These are phyloP conservation scores for Oligia fasciuncula DNA, from an alignment of 2,888 invertebrate species.

Conservation along the genomic window DNA sequence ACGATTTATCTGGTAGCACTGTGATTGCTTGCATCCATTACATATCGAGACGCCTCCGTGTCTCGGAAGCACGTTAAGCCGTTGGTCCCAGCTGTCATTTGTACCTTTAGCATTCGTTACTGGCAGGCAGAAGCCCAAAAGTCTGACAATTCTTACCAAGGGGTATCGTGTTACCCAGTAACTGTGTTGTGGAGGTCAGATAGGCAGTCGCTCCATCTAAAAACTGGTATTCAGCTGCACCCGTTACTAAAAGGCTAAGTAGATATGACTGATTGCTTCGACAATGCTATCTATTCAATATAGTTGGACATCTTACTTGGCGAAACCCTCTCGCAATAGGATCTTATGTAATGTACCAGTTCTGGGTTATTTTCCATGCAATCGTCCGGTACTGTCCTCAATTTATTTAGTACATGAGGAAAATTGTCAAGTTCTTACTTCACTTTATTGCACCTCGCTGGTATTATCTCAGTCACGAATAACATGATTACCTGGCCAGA, in stretches of 20 bases:
- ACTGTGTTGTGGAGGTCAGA: background rate
- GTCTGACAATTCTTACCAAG: background rate
- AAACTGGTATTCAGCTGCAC: background rate
- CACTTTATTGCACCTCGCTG: slow-evolving; percentile 42
- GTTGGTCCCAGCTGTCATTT: background rate
- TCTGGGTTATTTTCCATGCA: slow-evolving; percentile 1
- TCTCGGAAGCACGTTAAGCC: background rate
- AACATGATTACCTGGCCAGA: slow-evolving; percentile 48
- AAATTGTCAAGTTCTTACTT: slow-evolving; percentile 37
- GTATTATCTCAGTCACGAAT: slow-evolving; percentile 54
- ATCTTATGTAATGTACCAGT: slow-evolving; percentile 3
- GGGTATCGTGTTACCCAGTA: background rate
- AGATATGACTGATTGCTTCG: background rate
- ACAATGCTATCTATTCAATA: background rate
- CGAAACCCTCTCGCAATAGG: background rate
- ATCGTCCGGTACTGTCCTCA: slow-evolving; percentile 16
- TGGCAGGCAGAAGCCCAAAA: background rate
- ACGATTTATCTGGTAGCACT: background rate
- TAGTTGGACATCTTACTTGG: background rate
- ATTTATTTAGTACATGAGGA: slow-evolving; percentile 28
- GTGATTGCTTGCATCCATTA: background rate
- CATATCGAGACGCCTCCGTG: background rate
- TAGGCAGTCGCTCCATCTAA: background rate
- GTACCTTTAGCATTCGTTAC: background rate
- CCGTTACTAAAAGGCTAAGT: background rate